Evolutionary conservation across 1,140 invertebrate species (phyloP).

Genomic region (Pachypeltis micranthus): DNA sequence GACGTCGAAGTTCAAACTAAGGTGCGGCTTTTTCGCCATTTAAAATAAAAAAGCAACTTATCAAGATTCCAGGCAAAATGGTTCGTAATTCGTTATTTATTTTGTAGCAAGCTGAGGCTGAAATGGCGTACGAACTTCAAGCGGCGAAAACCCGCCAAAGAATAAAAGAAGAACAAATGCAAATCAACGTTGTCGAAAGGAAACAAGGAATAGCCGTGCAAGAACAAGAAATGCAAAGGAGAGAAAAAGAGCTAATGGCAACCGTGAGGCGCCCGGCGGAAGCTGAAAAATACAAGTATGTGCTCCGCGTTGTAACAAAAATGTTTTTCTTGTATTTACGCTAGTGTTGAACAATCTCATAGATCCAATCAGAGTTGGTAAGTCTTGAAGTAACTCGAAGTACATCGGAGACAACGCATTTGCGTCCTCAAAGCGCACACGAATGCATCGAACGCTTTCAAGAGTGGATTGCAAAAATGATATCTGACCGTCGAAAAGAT

Average conservation of each 20-base stretch:
- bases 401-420: too few species aligned
- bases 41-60: too few species aligned
- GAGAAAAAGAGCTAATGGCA: slow-evolving; percentile 79
- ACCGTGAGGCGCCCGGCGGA: slow-evolving; percentile 82
- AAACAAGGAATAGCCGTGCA: slow-evolving; percentile 84
- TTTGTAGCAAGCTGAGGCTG: slow-evolving; percentile 72
- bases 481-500: too few species aligned
- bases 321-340: background rate
- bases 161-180: slow-evolving; percentile 95
- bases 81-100: too few species aligned
- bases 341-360: background rate
- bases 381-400: too few species aligned
- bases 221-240: slow-evolving; percentile 75
- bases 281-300: slow-evolving; percentile 73
- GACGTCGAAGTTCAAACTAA: slow-evolving; percentile 95
- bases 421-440: too few species aligned
- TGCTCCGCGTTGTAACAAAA: too few species aligned
- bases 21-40: slow-evolving; percentile 38
- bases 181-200: slow-evolving; percentile 85
- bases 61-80: background rate
- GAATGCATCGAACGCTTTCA: background rate
- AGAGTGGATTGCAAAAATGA: too few species aligned
- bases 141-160: slow-evolving; percentile 91
- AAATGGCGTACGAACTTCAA: slow-evolving; percentile 87
- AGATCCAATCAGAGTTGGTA: too few species aligned